Percentiles rank a stretch among this genome's conserved stretches.
Conservation (phyloP, 2,888 invertebrate genomes). For the Mythimna loreyi region DNA sequence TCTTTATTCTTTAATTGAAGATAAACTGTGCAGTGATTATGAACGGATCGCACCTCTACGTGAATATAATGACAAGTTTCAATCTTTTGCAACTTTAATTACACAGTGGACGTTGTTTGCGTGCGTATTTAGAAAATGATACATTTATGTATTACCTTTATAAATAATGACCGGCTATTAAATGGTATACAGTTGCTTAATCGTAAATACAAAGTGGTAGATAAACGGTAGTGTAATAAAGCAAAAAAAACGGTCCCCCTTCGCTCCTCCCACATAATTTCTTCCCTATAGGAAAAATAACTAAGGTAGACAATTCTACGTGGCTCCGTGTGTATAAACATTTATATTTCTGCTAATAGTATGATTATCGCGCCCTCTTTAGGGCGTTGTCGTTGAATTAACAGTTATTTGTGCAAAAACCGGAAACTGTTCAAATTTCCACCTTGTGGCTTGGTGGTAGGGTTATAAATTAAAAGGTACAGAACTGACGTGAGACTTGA, state of each 20-base stretch:
- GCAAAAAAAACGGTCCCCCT: slow-evolving; percentile 38
- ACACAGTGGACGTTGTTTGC: slow-evolving; percentile 49
- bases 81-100: slow-evolving; percentile 57
- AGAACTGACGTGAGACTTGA: slow-evolving; percentile 37
- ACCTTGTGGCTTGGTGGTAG: slow-evolving; percentile 55
- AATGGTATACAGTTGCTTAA: slow-evolving; percentile 37
- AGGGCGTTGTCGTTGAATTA: slow-evolving; percentile 69
- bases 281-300: slow-evolving; percentile 49
- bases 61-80: slow-evolving; percentile 53
- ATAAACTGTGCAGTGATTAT: slow-evolving; percentile 52
- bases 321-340: slow-evolving; percentile 59
- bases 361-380: slow-evolving; percentile 69
- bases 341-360: slow-evolving; percentile 64
- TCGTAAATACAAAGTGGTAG: slow-evolving; percentile 21
- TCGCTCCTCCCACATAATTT: slow-evolving; percentile 49
- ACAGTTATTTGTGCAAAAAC: slow-evolving; percentile 64
- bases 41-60: slow-evolving; percentile 53
- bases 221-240: slow-evolving; percentile 34
- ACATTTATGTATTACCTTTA: slow-evolving; percentile 51
- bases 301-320: slow-evolving; percentile 41
- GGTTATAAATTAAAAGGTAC: slow-evolving; percentile 55
- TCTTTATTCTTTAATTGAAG: slow-evolving; percentile 57
- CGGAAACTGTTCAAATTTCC: slow-evolving; percentile 47
- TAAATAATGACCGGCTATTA: slow-evolving; percentile 47
- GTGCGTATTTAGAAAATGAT: slow-evolving; percentile 57